A percentile compares a stretch with the other conserved stretches of the same genome.
phyloP scores from a whole-genome alignment of 2,113 vertebrate species.

The Pedionomus torquatus region DNA sequence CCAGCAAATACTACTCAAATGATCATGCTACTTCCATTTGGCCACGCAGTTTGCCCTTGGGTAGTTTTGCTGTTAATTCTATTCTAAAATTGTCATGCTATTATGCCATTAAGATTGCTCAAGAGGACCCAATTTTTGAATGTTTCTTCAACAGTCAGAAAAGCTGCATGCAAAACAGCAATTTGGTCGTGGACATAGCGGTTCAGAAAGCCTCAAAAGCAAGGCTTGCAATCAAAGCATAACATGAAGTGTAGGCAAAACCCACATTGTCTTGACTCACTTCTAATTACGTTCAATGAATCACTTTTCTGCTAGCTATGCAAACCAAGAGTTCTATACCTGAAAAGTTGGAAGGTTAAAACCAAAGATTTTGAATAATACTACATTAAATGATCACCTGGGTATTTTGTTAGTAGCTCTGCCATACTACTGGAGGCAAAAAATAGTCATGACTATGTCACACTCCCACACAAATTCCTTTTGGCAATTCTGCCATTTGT shows the following conservation, averaged over 20 bases:
- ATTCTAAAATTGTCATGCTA: not conserved
- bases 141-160: not conserved
- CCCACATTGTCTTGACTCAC: slow-evolving; percentile 21
- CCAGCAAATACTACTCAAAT: not conserved
- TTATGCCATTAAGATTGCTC: not conserved
- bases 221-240: not conserved
- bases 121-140: not conserved
- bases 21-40: not conserved
- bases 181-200: not conserved
- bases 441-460: slow-evolving; percentile 4
- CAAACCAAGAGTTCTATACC: not conserved
- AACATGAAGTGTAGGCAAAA: not conserved
- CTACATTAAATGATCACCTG: not conserved
- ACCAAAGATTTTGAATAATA: not conserved
- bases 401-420: not conserved
- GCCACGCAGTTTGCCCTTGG: not conserved
- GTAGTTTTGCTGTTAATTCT: not conserved
- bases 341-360: not conserved
- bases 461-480: not conserved
- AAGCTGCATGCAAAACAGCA: not conserved
- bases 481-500: not conserved
- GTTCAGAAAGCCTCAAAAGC: not conserved
- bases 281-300: slow-evolving; percentile 28
- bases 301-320: not conserved
- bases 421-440: not conserved